Percentiles rank a stretch among this genome's conserved stretches.
Evolutionary conservation across 2,113 vertebrate genomes (phyloP).

Genomic region (Eretmodus cyanostictus): DNA sequence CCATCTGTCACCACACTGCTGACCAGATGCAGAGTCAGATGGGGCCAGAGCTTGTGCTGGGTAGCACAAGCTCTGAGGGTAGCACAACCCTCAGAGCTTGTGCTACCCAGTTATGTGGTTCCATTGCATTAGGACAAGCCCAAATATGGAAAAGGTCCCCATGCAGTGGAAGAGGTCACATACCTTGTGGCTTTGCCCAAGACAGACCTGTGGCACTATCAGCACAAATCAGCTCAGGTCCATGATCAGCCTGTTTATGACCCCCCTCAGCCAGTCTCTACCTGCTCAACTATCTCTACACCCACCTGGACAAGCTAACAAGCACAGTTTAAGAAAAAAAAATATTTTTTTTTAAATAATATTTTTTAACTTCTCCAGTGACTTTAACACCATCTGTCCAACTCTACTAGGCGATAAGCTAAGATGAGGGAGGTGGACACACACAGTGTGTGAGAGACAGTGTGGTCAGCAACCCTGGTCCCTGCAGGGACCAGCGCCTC

Average conservation of each 20-base stretch:
- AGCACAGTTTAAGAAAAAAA: neutral
- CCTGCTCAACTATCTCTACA: neutral
- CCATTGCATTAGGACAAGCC: neutral
- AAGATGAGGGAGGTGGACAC: neutral
- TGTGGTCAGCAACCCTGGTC: neutral
- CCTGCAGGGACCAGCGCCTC: neutral
- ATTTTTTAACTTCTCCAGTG: neutral
- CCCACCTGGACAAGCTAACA: neutral
- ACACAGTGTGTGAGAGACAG: neutral
- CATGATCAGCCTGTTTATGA: neutral
- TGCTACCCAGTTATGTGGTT: fast-evolving
- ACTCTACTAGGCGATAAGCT: neutral
- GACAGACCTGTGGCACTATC: neutral
- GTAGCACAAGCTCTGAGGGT: too few relatives aligned
- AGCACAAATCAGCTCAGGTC: neutral
- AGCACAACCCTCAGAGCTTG: neutral
- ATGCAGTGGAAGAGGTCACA: neutral
- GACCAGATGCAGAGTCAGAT: neutral
- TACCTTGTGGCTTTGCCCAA: neutral
- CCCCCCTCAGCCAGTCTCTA: neutral
- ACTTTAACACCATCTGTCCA: neutral
- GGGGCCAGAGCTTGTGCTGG: neutral
- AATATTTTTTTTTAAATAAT: neutral
- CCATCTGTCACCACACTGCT: neutral
- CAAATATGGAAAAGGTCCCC: fast-evolving